phyloP scores from a whole-genome alignment of 2,888 invertebrate species.

The Patella pellucida region DNA sequence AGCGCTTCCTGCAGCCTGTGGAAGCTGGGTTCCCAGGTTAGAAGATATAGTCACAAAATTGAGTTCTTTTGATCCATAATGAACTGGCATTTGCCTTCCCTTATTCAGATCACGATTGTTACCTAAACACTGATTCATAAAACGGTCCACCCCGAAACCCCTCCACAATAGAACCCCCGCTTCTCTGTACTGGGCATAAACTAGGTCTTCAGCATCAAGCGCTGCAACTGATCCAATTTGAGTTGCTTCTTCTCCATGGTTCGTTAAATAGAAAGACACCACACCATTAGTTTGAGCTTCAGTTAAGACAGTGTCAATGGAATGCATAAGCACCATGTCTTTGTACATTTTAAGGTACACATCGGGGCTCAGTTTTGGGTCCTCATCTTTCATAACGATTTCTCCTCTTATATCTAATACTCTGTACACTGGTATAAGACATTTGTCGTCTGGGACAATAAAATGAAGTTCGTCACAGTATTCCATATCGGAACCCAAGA shows the following conservation, averaged over 20 bases:
- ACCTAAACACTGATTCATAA: conserved; percentile 97
- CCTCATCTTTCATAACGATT: conserved; percentile 68
- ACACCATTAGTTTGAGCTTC: conserved; percentile 96
- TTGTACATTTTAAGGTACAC: conserved; percentile 90
- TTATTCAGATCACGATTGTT: conserved; percentile 87
- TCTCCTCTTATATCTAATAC: conserved; percentile 85
- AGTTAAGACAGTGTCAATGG: conserved; percentile 96
- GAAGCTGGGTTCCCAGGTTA: conserved; percentile 95
- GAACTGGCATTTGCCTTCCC: conserved; percentile 98
- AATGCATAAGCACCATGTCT: conserved; percentile 88
- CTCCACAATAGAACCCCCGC: conserved; percentile 92
- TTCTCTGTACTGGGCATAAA: conserved; percentile 98
- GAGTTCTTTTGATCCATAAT: conserved; percentile 88
- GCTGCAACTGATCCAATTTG: conserved; percentile 97
- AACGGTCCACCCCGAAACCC: conserved; percentile 85
- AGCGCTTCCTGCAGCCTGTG: conserved; percentile 90
- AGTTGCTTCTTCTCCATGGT: conserved; percentile 95
- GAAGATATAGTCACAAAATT: conserved; percentile 97
- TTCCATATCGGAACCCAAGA: too few relatives aligned
- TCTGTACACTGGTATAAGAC: conserved; percentile 80
- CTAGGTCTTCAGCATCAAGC: conserved; percentile 82
- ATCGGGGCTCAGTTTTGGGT: conserved; percentile 77
- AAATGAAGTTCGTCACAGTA: conserved; percentile 73
- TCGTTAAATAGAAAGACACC: conserved; percentile 99
- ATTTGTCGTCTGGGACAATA: conserved; percentile 74